A percentile compares a stretch with the other conserved stretches of the same genome.
Evolutionary conservation across 2,797 vertebrate genomes (phyloP).

Genomic region (Alcedo atthis): DNA sequence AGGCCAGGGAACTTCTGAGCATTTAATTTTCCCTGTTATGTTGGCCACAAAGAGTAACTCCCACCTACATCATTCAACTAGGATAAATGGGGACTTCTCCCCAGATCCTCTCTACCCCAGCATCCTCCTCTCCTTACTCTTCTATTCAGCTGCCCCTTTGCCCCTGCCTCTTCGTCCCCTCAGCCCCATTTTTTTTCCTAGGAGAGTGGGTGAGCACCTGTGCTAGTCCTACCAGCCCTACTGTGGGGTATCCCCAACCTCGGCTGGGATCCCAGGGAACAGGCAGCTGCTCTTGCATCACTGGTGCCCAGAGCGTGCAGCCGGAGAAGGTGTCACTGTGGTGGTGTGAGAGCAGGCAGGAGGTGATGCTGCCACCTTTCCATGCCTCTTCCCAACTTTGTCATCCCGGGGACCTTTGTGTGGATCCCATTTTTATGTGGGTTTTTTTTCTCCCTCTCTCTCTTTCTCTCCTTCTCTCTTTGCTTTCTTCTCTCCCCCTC

Average conservation of each 20-base stretch:
- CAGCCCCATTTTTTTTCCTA: background rate
- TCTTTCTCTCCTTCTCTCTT: slow-evolving; percentile 71
- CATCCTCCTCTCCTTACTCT: background rate
- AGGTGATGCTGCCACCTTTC: slow-evolving; percentile 54
- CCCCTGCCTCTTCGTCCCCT: background rate
- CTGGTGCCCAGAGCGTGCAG: background rate
- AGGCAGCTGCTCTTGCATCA: background rate
- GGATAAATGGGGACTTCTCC: background rate
- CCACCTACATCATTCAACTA: background rate
- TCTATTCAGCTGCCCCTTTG: accelerated
- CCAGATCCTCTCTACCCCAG: background rate
- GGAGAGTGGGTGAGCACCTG: accelerated
- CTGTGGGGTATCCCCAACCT: accelerated
- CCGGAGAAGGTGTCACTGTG: background rate
- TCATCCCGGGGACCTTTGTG: slow-evolving; percentile 62
- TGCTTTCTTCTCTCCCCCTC: slow-evolving; percentile 76
- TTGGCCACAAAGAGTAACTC: background rate
- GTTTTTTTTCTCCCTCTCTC: slow-evolving; percentile 43
- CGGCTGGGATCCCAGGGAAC: accelerated
- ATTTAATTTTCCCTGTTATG: background rate
- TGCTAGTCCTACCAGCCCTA: background rate
- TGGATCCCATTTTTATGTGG: slow-evolving; percentile 71
- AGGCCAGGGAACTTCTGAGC: background rate
- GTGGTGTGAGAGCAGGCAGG: slow-evolving; percentile 17
- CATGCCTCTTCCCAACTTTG: slow-evolving; percentile 59